These are phyloP conservation scores for Mizuhopecten yessoensis DNA, from an alignment of 1,140 invertebrate genomes.

Conservation along the genomic window DNA sequence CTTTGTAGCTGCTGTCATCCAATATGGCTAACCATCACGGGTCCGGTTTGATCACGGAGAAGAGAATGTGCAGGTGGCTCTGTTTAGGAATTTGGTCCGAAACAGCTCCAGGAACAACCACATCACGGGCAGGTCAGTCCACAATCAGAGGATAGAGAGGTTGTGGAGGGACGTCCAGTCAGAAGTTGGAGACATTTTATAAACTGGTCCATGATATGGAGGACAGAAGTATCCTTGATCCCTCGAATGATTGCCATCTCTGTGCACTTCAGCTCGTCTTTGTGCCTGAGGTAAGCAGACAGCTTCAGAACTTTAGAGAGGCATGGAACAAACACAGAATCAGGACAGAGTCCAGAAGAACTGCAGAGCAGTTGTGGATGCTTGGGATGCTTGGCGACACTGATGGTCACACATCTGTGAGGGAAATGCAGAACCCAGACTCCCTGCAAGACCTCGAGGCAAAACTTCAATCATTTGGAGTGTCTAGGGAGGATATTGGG, in stretches of 20 bases:
- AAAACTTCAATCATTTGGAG: no score
- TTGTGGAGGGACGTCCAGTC: conserved; percentile 52
- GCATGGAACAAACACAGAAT: no score
- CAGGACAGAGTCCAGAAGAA: no score
- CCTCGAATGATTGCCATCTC: no score
- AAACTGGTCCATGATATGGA: no score
- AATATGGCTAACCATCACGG: conserved; percentile 32
- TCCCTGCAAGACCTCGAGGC: no score
- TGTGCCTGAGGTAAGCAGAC: no score
- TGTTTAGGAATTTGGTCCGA: conserved; percentile 21
- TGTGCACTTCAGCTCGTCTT: no score
- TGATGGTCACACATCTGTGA: no score
- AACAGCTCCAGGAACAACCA: not conserved
- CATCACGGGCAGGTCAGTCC: conserved; percentile 44
- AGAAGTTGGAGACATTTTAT: conserved; percentile 35
- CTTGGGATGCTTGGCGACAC: not conserved
- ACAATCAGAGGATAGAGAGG: conserved; percentile 56
- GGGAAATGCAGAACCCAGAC: not conserved
- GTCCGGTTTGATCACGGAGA: conserved; percentile 47
- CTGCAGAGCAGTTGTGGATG: conserved; percentile 44
- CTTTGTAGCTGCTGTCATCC: conserved; percentile 30
- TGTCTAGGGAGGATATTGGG: no score
- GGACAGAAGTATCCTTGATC: no score
- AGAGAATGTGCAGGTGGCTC: conserved; percentile 42
- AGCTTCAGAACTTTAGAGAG: no score